phyloP scores from a whole-genome alignment of 2,888 invertebrate genomes.

The Polyommatus iphigenia region DNA sequence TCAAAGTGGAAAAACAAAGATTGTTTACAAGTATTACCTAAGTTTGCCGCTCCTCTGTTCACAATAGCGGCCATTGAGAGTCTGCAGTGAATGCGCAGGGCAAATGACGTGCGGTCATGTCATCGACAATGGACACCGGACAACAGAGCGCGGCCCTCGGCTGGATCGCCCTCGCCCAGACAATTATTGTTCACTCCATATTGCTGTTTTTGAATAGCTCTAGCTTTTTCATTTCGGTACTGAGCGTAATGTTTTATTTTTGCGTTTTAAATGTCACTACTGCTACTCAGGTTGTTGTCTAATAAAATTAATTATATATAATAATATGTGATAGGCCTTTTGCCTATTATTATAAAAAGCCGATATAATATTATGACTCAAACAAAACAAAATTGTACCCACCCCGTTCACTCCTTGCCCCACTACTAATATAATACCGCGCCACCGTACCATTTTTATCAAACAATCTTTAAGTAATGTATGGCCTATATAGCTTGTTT shows the following conservation, averaged over 20 bases:
- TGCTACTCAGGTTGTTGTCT: too few relatives aligned
- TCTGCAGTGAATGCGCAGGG: conserved; percentile 8
- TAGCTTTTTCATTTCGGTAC: neutral
- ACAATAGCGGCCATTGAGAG: neutral
- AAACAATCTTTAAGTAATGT: too few relatives aligned
- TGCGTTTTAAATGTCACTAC: neutral
- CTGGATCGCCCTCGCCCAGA: conserved; percentile 5
- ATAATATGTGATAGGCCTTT: too few relatives aligned
- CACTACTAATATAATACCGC: too few relatives aligned
- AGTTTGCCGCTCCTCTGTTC: neutral
- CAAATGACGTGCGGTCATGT: conserved; percentile 28
- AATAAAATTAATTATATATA: too few relatives aligned
- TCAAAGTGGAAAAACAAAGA: neutral
- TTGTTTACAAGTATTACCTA: neutral
- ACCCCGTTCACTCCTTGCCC: too few relatives aligned
- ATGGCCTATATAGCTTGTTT: too few relatives aligned
- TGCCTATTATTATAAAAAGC: too few relatives aligned
- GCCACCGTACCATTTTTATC: too few relatives aligned
- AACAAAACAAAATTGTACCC: too few relatives aligned
- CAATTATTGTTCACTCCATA: neutral
- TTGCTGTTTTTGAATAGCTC: neutral
- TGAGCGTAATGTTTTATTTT: neutral
- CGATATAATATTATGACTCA: too few relatives aligned
- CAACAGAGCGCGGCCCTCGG: conserved; percentile 4
- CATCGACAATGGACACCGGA: neutral